These are phyloP conservation scores for Pelagia noctiluca DNA, from an alignment of 30 jellyfish, hydroid and myxozoan genomes.

Conservation along the genomic window DNA sequence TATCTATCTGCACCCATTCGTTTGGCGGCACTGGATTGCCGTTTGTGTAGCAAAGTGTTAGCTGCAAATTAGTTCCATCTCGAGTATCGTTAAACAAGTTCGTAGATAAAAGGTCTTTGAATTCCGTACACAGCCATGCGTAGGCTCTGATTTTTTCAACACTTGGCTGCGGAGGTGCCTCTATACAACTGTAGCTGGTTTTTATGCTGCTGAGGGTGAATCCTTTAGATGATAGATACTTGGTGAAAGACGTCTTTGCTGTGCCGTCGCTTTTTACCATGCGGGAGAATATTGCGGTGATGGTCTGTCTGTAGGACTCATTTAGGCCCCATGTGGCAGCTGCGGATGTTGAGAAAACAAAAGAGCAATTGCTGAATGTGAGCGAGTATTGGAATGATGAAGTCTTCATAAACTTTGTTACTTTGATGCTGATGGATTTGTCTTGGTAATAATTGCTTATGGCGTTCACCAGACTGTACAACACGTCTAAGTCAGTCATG, in stretches of 20 bases:
- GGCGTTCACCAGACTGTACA: conserved; percentile 46
- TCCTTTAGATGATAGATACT: conserved; percentile 34
- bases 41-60: conserved; percentile 42
- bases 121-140: conserved; percentile 57
- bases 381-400: conserved; percentile 33
- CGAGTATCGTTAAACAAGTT: conserved; percentile 40
- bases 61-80: conserved; percentile 33
- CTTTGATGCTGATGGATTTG: conserved; percentile 41
- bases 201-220: conserved; percentile 34
- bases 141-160: neutral
- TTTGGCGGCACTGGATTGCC: conserved; percentile 68
- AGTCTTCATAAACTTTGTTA: conserved; percentile 54
- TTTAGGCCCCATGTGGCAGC: conserved; percentile 77
- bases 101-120: conserved; percentile 26
- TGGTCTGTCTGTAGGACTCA: conserved; percentile 68
- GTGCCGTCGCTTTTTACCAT: conserved; percentile 46
- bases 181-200: conserved; percentile 88
- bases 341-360: conserved; percentile 57
- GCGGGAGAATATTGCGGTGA: conserved; percentile 69
- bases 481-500: conserved; percentile 68
- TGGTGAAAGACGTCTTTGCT: conserved; percentile 37
- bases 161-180: conserved; percentile 64
- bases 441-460: conserved; percentile 64
- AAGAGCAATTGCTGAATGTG: conserved; percentile 84
- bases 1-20: conserved; percentile 84